Evolutionary conservation across 2,113 vertebrate genomes (phyloP), one percentile per base, ranked within the genome.

Genomic region (Speoplatyrhinus poulsoni): DNA sequence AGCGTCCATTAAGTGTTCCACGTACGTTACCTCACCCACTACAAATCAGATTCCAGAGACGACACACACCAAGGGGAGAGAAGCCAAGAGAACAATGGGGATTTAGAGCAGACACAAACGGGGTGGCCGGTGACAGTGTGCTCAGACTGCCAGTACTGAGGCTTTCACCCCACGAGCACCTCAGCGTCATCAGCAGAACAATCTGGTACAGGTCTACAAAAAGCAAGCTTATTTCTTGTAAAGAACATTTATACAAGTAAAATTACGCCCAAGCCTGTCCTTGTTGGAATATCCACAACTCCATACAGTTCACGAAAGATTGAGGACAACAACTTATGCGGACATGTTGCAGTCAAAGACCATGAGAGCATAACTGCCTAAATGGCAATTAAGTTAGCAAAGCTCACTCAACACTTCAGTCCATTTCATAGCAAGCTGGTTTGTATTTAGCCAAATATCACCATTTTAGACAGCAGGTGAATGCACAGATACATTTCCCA

Each of bases 21-120:
- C 97, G 98, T 99, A 99, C 96, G 98, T 99, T 95, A 99, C 97
- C 96, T 99, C 97, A 99, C 98, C 98, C 96, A 99, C 98, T 99
- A 99, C 95, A 98, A 98, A 99, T 98, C 96, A 99, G 97, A 98
- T 96, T 96, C 96, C 97, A 97, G 97, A 96, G 96, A 97, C 94
- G 97, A 98, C 95, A 99, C 95, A 98, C 94, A 98, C 96, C 96
- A 98, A 96, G 94, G 85, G 96, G 96, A 98, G 96, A 96, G 96
- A 99, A 98, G 96, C 96, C 96, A 96, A 98, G 96, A 99, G 96
- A 99, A 98, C 95, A 98, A 97, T 97, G 93, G 96, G 94, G 94
- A 95, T 99, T 99, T 98, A 99, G 97, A 98, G 95, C 93, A 96
- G 94, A 96, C 93, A 94, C 95, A 95, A 95, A 93, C 93, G 94